A percentile compares a stretch with the other conserved stretches of the same genome.
Conservation (phyloP, 2,797 vertebrate species). For the Anas georgica region DNA sequence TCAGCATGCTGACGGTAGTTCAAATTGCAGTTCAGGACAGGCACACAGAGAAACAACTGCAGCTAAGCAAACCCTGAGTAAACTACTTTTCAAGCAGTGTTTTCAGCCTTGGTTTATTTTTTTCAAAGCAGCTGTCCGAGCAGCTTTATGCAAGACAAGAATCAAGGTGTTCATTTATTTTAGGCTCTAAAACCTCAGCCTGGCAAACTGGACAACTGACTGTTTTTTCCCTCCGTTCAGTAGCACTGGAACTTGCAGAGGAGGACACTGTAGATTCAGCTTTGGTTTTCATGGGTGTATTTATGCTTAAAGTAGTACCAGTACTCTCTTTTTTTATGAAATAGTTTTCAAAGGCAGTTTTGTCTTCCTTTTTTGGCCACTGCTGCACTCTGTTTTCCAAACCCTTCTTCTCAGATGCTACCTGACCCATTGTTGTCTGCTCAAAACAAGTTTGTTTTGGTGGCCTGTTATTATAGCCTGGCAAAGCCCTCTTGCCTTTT, state of each 20-base stretch:
- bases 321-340: conserved; percentile 42
- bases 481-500: background rate
- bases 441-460: background rate
- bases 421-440: background rate
- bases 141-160: conserved; percentile 78
- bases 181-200: conserved; percentile 77
- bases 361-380: conserved; percentile 65
- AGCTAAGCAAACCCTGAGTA: conserved; percentile 17
- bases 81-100: background rate
- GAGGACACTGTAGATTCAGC: background rate
- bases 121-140: background rate
- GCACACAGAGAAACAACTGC: background rate
- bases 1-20: background rate
- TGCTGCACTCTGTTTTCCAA: background rate
- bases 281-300: background rate
- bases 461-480: background rate
- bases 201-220: conserved; percentile 91
- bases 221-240: conserved; percentile 5
- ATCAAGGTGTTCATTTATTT: conserved; percentile 93
- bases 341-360: conserved; percentile 62
- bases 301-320: background rate
- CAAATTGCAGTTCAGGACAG: background rate
- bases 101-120: background rate
- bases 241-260: background rate
- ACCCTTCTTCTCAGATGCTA: background rate